Evolutionary conservation across 1,140 invertebrate genomes (phyloP).

Genomic region (Drosophila leontia): DNA sequence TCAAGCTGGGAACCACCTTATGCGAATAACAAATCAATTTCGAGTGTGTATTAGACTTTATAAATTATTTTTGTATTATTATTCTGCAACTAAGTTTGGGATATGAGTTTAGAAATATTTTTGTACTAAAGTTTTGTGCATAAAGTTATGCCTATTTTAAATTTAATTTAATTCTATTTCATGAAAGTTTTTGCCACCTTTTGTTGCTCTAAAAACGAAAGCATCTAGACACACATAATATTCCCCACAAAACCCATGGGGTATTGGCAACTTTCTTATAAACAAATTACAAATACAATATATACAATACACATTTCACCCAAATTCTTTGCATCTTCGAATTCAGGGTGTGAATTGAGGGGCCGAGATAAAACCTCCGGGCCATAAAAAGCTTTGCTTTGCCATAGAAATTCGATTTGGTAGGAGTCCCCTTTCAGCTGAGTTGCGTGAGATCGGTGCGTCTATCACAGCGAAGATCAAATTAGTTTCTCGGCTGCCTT

Average conservation of each 20-base stretch:
- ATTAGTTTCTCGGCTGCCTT: slow-evolving; percentile 48
- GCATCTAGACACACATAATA: slow-evolving; percentile 4
- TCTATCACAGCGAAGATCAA: slow-evolving; percentile 71
- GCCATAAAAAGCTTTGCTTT: slow-evolving; percentile 30
- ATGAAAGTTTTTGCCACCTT: not conserved
- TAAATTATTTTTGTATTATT: not conserved
- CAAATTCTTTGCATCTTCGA: slow-evolving; percentile 19
- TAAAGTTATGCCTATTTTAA: not conserved
- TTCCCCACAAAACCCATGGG: slow-evolving; percentile 17
- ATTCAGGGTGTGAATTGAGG: slow-evolving; percentile 57
- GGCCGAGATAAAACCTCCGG: slow-evolving; percentile 16
- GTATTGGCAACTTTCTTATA: slow-evolving; percentile 42
- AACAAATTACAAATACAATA: slow-evolving; percentile 12
- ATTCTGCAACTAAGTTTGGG: not conserved
- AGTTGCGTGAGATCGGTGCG: slow-evolving; percentile 67
- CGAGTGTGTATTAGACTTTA: not conserved
- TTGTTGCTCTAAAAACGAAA: slow-evolving; percentile 27
- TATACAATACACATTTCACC: slow-evolving; percentile 24
- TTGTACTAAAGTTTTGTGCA: no score
- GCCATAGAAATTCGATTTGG: slow-evolving; percentile 44
- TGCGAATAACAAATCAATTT: not conserved
- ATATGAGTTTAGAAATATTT: not conserved
- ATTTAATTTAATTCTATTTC: not conserved
- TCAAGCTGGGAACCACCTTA: not conserved
- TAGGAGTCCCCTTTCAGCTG: not conserved